Percentiles rank a stretch among this genome's conserved stretches.
Evolutionary conservation across 2,797 vertebrate genomes (phyloP).

Genomic region (Apogon hyalosoma): DNA sequence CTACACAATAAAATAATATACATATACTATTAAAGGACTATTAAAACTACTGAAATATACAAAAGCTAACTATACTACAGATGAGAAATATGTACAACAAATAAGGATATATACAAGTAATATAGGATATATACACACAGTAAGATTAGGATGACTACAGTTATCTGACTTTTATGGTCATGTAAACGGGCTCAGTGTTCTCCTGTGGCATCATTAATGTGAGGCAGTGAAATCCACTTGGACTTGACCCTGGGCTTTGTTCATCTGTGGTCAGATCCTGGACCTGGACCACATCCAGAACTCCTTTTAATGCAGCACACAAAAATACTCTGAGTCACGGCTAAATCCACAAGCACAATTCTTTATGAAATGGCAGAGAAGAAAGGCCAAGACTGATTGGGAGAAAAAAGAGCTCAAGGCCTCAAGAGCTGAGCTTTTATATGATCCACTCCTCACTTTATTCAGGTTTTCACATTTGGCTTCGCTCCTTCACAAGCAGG

Average conservation of each 20-base stretch:
- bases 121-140: no score
- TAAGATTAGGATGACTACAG: no score
- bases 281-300: slow-evolving; percentile 53
- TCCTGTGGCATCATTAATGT: slow-evolving; percentile 20
- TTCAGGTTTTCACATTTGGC: slow-evolving; percentile 18
- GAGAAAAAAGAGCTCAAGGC: slow-evolving; percentile 9
- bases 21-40: no score
- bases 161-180: background rate
- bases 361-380: slow-evolving; percentile 28
- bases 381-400: slow-evolving; percentile 4
- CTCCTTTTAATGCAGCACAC: slow-evolving; percentile 69
- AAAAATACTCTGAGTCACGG: slow-evolving; percentile 15
- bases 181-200: background rate
- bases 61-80: no score
- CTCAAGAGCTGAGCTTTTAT: slow-evolving; percentile 21
- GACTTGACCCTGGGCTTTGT: slow-evolving; percentile 45
- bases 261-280: slow-evolving; percentile 42
- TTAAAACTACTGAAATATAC: no score
- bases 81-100: no score
- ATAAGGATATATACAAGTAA: no score
- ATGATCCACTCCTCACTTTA: slow-evolving; percentile 18
- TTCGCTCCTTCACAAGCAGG: background rate
- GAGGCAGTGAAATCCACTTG: slow-evolving; percentile 40
- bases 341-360: slow-evolving; percentile 23
- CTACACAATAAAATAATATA: no score